Evolutionary conservation across 2,113 vertebrate genomes (phyloP), one percentile per base, ranked within the genome.

Genomic region (Cephalophus harveyi): DNA sequence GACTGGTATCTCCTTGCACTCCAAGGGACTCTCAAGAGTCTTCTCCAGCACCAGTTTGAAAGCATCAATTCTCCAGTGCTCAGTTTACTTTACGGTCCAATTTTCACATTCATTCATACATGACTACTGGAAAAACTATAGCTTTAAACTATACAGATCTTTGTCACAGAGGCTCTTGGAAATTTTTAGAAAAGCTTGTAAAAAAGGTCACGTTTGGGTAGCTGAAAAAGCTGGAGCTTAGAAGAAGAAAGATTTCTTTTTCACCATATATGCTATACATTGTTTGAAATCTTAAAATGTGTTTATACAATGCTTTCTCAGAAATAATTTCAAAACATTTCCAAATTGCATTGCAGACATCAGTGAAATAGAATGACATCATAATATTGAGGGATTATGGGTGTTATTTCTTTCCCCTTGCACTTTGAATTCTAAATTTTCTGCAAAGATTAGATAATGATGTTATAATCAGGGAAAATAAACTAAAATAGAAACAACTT

Each of bases 401-500:
- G 21, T 4, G 6, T 48, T 27, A 50, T 64, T 76, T 57, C 33
- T 16, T 55, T 71, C 67, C 79, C 52, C 43, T 89, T 85, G 83
- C 57, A 50, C 85, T 71, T 88, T 46, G 21, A 52, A 48, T 92
- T 93, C 52, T 64, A 40, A 54, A 88, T 97, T 87, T 81, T 76
- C 85, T 95, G 82, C 81, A 30, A 79, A 95, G 89, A 93, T 79
- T 81, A 84, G 85, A 93, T 90, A 94, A 95, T 74, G 50, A 87
- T 81, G 83, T 79, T 71, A 90, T 93, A 94, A 96, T 82, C 74
- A 96, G 33, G 81, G 57, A 59, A 90, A 96, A 94, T 59, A 95
- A 96, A 92, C 85, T 64, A 46, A 96, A 93, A 95, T 76, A 91
- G 94, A 84, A 97, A 59, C 86, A 67, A 85, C 19, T 62, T 30